Conservation (phyloP, 1,140 invertebrate genomes). For the Dolichoris vasculosae region DNA sequence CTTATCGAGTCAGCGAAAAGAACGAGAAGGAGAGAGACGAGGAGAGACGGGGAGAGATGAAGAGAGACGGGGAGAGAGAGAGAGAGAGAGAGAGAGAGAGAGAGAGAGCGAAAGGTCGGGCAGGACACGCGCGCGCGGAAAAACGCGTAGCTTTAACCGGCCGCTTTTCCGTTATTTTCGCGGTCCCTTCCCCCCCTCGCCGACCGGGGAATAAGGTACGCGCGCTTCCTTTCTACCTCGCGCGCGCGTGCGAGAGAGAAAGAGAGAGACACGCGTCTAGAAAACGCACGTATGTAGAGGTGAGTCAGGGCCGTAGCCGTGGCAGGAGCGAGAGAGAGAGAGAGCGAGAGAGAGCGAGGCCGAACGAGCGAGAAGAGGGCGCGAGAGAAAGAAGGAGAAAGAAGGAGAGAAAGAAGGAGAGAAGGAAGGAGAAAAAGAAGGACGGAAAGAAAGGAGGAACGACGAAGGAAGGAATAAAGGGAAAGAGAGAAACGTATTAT, state of each 20-base stretch:
- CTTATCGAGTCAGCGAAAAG: conserved; percentile 18
- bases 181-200: too few species aligned
- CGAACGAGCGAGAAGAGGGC: neutral
- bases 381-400: neutral
- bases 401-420: neutral
- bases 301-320: conserved; percentile 26
- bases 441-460: neutral
- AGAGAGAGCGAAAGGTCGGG: too few species aligned
- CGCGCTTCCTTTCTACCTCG: neutral
- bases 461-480: neutral
- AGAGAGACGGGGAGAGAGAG: too few species aligned
- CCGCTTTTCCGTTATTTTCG: neutral
- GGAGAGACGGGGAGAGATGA: too few species aligned
- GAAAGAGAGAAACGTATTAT: neutral
- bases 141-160: neutral
- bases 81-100: too few species aligned
- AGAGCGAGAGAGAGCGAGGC: neutral
- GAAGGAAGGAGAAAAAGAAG: neutral
- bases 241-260: neutral
- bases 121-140: neutral
- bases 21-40: neutral
- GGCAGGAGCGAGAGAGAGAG: neutral
- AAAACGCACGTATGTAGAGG: neutral
- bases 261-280: neutral
- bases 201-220: neutral